Conservation (phyloP, 2,113 vertebrate genomes). For the Aegotheles bennettii region DNA sequence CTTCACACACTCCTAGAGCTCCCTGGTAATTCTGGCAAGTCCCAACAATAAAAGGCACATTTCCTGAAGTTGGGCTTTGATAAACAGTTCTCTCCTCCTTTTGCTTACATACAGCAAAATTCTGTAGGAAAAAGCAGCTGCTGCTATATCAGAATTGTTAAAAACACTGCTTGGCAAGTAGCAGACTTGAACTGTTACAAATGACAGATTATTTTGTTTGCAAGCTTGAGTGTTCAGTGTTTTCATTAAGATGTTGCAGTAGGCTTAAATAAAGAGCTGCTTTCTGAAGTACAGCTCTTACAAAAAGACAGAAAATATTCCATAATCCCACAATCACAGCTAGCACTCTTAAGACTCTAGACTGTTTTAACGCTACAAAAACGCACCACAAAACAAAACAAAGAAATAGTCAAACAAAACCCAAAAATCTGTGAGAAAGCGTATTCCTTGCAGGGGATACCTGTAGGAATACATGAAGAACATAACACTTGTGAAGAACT, state of each 20-base stretch:
- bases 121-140: not conserved
- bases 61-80: not conserved
- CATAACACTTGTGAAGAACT: not conserved
- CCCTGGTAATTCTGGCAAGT: not conserved
- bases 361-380: not conserved
- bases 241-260: not conserved
- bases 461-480: not conserved
- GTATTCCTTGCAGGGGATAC: not conserved
- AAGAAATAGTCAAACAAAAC: not conserved
- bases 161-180: not conserved
- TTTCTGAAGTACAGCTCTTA: not conserved
- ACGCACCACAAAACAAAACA: not conserved
- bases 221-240: not conserved
- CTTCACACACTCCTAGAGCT: not conserved
- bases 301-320: not conserved
- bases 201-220: not conserved
- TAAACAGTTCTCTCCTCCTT: not conserved
- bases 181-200: not conserved
- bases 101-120: not conserved
- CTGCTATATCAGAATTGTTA: not conserved
- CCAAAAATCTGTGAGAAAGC: not conserved
- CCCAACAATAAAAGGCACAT: not conserved
- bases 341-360: not conserved
- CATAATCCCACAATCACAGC: not conserved
- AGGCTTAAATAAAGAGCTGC: not conserved